A percentile compares a stretch with the other conserved stretches of the same genome.
phyloP scores from a whole-genome alignment of 2,113 vertebrate genomes.

The Sisor rabdophorus region DNA sequence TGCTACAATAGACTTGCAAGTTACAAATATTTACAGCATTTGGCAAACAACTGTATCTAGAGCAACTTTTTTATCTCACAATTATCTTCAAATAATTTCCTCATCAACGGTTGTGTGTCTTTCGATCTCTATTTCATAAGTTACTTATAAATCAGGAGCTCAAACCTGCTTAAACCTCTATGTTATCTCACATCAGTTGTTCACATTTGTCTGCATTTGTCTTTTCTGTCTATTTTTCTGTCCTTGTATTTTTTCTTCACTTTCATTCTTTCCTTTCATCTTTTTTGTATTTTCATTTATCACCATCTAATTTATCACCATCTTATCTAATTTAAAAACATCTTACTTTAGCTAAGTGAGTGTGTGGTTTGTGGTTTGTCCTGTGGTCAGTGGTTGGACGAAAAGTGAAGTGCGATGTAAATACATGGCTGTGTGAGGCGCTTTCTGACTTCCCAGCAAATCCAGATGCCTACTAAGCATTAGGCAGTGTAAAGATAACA shows the following conservation, averaged over 20 bases:
- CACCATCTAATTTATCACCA: too few relatives aligned
- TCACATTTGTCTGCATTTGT: too few relatives aligned
- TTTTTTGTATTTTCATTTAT: background rate
- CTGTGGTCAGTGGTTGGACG: background rate
- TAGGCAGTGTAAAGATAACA: slow-evolving; percentile 77
- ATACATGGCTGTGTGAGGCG: background rate
- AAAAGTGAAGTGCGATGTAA: background rate
- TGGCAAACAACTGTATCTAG: too few relatives aligned
- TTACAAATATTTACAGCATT: too few relatives aligned
- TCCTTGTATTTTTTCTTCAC: too few relatives aligned
- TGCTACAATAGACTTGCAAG: background rate
- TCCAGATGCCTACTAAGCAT: slow-evolving; percentile 30
- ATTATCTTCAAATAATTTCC: too few relatives aligned
- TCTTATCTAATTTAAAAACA: background rate
- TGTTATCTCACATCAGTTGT: too few relatives aligned
- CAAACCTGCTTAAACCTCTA: slow-evolving; percentile 55
- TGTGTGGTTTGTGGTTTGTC: background rate
- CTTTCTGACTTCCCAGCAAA: slow-evolving; percentile 42
- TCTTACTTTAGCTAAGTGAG: background rate
- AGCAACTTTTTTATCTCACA: background rate
- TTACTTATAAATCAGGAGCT: slow-evolving; percentile 50
- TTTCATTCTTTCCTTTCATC: background rate
- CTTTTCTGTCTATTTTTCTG: background rate
- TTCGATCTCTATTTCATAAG: slow-evolving; percentile 51
- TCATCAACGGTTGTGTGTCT: slow-evolving; percentile 51